phyloP scores from a whole-genome alignment of 2,888 invertebrate genomes.

The Leptinotarsa tumamoca region DNA sequence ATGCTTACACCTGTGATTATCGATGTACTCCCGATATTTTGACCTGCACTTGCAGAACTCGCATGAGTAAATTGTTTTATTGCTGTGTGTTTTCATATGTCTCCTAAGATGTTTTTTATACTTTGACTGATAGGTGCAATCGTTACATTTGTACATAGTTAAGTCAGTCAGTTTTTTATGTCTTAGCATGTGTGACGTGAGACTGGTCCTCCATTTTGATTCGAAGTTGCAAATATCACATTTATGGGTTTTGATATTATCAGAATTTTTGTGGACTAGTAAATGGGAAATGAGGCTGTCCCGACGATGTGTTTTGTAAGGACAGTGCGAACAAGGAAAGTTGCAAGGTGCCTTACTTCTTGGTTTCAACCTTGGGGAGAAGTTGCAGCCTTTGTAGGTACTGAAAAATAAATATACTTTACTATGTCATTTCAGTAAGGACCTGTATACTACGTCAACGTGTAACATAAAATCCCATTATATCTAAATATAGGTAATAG shows the following conservation, averaged over 20 bases:
- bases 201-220: slow-evolving; percentile 30
- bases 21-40: neutral
- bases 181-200: slow-evolving; percentile 15
- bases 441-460: too few relatives aligned
- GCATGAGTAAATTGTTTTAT: neutral
- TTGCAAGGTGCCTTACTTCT: neutral
- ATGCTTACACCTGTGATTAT: slow-evolving; percentile 24
- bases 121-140: slow-evolving; percentile 24
- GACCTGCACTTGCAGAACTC: slow-evolving; percentile 18
- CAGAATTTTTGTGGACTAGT: slow-evolving; percentile 8
- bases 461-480: neutral
- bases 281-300: slow-evolving; percentile 25
- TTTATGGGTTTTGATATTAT: slow-evolving; percentile 12
- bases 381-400: slow-evolving; percentile 1
- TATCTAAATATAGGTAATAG: too few relatives aligned
- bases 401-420: slow-evolving; percentile 5
- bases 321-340: slow-evolving; percentile 23
- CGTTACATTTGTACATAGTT: slow-evolving; percentile 23
- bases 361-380: neutral
- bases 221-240: slow-evolving; percentile 27
- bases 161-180: slow-evolving; percentile 24
- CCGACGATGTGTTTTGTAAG: slow-evolving; percentile 24
- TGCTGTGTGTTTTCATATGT: slow-evolving; percentile 22
- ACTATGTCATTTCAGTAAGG: neutral
- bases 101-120: slow-evolving; percentile 31